Evolutionary conservation across 2,888 invertebrate species (phyloP), one percentile per base, ranked within the genome.

Genomic region (Drosophila melanosoma): DNA sequence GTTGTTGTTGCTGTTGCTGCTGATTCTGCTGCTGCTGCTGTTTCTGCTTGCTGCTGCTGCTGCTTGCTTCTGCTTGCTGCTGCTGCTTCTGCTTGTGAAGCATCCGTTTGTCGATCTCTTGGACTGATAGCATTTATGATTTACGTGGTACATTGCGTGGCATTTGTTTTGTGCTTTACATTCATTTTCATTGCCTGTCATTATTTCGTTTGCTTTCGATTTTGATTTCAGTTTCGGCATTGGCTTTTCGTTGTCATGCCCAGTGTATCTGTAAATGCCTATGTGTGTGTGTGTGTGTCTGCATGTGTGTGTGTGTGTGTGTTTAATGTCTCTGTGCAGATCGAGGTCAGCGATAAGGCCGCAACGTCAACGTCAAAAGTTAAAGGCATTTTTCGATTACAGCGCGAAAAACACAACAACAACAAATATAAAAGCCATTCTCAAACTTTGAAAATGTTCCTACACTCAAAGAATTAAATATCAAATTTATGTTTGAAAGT

Each of bases 61-160:
- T 67, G 49, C 35, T 60, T 73, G 45, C 3, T 70, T 36, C 11
- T 58, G 59, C 10, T 63, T 66, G 60, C 3, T 67, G 53, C 3
- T 67, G 56, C 32, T 75, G 64, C 49, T 62, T 76, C 64, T 80
- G 81, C 83, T 85, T 79, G 69, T 81, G 89, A 64, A 86, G 90
- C 85, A 85, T 85, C 85, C 90, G 86, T 90, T 87, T 87, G 89
- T 83, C 79, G 87, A 90, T 89, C 90, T 89, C 80, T 82, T 76
- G 68, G 70, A 71, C 68, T 74, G 87, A 87, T 90, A 90, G 73
- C 80, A 84, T 87, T 87, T 87, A 90, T 90, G 87, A 87, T 87
- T 87, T 87, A 90, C 87, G 90, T 87, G 85, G 82, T 82, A 90
- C 90, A 87, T 87, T 90, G 87, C 84, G 73, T 73, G 87, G 80